Evolutionary conservation across 2,797 vertebrate genomes (phyloP), one percentile per base, ranked within the genome.

Genomic region (Sebastes oblongus): DNA sequence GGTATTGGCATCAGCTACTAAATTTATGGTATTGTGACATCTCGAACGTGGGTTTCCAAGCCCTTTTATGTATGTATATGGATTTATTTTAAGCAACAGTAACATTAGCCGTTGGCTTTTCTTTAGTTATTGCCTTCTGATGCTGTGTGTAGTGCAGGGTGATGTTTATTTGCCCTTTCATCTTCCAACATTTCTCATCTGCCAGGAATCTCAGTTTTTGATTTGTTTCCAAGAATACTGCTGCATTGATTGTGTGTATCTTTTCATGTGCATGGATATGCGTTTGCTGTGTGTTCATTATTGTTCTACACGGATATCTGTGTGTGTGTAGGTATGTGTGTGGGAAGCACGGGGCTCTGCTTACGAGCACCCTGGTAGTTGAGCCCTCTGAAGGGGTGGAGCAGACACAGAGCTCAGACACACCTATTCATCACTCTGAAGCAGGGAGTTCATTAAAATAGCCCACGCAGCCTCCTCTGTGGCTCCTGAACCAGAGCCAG

Each of bases 381-480:
- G 83, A 90, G 84, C 73, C 73, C 72, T 80, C 75, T 84, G 84
- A 85, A 83, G 82, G 86, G 90, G 85, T 86, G 91, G 90, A 83
- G 89, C 84, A 81, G 86, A 88, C 80, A 72, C 75, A 9, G 80
- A 79, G 78, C 78, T 81, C 83, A 90, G 90, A 92, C 90, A 88
- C 85, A 82, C 90, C 92, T 87, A 91, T 93, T 92, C 85, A 94
- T 94, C 94, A 92, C 90, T 81, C 46, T 82, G 86, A 91, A 89
- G 85, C 79, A 86, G 86, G 77, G 89, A 93, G 92, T 93, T 94
- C 92, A 93, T 94, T 94, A 93, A 93, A 93, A 87, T 79, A 91
- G 88, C 90, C 90, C 88, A 86, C 83, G 69, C 87, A 84, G 82
- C 76, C 90, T 88, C 91, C 86, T 88, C 82, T 62, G 87, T 72